Conservation (phyloP, 2,888 invertebrate genomes). For the Apotomis betuletana region DNA sequence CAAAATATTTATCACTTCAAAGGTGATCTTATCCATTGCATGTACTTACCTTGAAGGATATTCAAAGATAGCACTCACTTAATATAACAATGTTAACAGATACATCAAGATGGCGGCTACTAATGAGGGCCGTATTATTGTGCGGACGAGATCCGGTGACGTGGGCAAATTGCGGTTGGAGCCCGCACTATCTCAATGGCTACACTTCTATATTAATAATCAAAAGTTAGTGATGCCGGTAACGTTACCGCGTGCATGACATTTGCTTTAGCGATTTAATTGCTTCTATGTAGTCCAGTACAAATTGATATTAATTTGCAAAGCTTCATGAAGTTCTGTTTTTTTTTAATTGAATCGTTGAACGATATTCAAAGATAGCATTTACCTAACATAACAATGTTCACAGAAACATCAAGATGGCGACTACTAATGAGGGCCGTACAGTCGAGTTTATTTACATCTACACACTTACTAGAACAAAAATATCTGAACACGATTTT, state of each 20-base stretch:
- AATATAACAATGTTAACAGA: constrained; percentile 13
- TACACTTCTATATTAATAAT: neutral
- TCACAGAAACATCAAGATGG: constrained; percentile 22
- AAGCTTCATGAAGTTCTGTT: no score
- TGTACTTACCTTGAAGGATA: no score
- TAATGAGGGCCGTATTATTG: constrained; percentile 13
- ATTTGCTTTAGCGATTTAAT: no score
- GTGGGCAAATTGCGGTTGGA: constrained; percentile 21
- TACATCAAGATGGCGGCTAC: constrained; percentile 18
- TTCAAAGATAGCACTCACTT: neutral
- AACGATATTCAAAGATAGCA: neutral
- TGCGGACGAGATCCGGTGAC: neutral
- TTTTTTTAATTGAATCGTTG: no score
- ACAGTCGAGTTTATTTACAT: no score
- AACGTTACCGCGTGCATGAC: no score
- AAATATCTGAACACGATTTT: no score
- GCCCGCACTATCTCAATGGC: neutral
- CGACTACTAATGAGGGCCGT: constrained; percentile 7
- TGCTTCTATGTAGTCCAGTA: no score
- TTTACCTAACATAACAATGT: constrained; percentile 13
- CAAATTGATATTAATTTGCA: no score
- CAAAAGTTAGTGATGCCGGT: neutral
- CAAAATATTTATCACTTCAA: no score
- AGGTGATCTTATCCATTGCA: neutral
- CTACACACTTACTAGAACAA: no score